These are phyloP conservation scores for Montipora cactus DNA, from an alignment of 64 coral and sea anemone genomes.

Conservation along the genomic window DNA sequence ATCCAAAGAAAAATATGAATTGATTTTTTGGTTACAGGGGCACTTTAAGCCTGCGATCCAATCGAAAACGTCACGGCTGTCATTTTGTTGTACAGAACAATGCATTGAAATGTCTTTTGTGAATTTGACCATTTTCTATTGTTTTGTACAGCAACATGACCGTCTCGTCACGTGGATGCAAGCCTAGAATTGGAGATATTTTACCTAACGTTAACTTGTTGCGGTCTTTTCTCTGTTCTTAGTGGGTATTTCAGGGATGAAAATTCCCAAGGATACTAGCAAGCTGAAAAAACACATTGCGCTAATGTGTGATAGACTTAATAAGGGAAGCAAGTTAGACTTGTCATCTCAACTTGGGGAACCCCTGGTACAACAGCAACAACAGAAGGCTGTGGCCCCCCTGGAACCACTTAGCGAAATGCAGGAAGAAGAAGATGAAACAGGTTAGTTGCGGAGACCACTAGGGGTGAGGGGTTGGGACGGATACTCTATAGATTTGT, in stretches of 20 bases:
- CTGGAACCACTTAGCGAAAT: slow-evolving; percentile 82
- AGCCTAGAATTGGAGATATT: too few relatives aligned
- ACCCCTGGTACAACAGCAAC: slow-evolving; percentile 64
- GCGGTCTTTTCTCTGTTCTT: background rate
- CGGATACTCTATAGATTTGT: too few relatives aligned
- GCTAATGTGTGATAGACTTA: slow-evolving; percentile 86
- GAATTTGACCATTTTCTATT: too few relatives aligned
- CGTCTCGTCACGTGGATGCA: too few relatives aligned
- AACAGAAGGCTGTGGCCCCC: slow-evolving; percentile 73
- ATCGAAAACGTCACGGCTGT: too few relatives aligned
- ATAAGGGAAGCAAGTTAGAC: slow-evolving; percentile 91
- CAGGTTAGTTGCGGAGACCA: slow-evolving; percentile 33
- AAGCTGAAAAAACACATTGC: slow-evolving; percentile 98
- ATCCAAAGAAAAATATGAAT: too few relatives aligned
- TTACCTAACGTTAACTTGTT: too few relatives aligned
- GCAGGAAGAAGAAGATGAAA: slow-evolving; percentile 85
- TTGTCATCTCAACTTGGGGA: slow-evolving; percentile 80
- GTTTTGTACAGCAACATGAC: too few relatives aligned
- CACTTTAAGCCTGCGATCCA: too few relatives aligned
- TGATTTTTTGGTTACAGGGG: too few relatives aligned
- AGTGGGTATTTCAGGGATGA: slow-evolving; percentile 77
- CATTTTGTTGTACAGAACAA: too few relatives aligned
- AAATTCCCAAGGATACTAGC: slow-evolving; percentile 88
- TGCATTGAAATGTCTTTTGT: too few relatives aligned
- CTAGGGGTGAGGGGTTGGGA: background rate